Evolutionary conservation across 37 sponge, comb jelly and placozoan genomes (phyloP).

Genomic region (Crambe crambe): DNA sequence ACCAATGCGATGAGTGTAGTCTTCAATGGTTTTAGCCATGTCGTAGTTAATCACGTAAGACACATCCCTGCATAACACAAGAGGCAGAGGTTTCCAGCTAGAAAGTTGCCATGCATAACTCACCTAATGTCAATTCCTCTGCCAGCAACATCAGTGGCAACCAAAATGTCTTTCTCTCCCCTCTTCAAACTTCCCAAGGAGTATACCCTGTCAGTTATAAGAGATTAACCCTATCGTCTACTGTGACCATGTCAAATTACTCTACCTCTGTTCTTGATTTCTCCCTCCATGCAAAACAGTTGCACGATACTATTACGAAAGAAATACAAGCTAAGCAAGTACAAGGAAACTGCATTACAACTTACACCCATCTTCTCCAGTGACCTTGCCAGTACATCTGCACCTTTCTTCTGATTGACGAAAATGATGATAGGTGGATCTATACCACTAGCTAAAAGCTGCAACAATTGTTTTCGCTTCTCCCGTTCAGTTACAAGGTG

Average conservation of each 20-base stretch:
- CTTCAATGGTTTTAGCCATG: slow-evolving; percentile 97
- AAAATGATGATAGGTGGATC: slow-evolving; percentile 99
- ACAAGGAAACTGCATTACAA: neutral
- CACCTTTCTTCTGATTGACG: slow-evolving; percentile 99
- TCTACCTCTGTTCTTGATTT: slow-evolving; percentile 93
- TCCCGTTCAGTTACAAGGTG: slow-evolving; percentile 81
- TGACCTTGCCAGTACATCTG: slow-evolving; percentile 91
- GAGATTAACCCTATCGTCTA: neutral
- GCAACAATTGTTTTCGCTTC: slow-evolving; percentile 84
- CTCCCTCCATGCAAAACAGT: slow-evolving; percentile 92
- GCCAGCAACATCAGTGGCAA: slow-evolving; percentile 99
- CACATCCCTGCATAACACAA: slow-evolving; percentile 77
- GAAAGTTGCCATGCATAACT: too few relatives aligned
- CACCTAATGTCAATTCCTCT: slow-evolving; percentile 97
- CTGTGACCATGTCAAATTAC: neutral
- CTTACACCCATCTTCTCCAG: slow-evolving; percentile 96
- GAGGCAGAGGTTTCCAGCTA: neutral
- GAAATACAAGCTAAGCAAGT: neutral
- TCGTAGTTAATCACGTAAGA: slow-evolving; percentile 98
- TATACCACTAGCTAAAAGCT: slow-evolving; percentile 71
- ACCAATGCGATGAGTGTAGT: slow-evolving; percentile 98
- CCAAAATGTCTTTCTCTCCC: slow-evolving; percentile 95
- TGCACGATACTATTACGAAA: slow-evolving; percentile 62
- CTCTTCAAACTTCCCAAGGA: slow-evolving; percentile 90
- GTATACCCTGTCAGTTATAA: slow-evolving; percentile 62